phyloP scores from a whole-genome alignment of 2,888 invertebrate species.

The Trachelus troglodyta region DNA sequence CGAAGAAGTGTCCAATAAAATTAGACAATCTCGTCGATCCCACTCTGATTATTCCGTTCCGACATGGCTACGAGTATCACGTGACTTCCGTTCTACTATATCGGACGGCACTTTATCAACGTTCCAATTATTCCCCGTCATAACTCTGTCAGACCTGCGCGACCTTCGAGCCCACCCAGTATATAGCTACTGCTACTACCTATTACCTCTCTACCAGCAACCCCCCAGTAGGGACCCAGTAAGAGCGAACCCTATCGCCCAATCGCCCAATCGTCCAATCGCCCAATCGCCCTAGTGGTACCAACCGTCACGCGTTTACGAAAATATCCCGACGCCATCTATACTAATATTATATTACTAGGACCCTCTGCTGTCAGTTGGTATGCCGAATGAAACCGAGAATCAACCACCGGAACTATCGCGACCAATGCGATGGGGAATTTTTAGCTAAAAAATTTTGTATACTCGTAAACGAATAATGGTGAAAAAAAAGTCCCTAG shows the following conservation, averaged over 20 bases:
- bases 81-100: background rate
- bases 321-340: slow-evolving; percentile 1
- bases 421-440: background rate
- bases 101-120: slow-evolving; percentile 1
- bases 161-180: background rate
- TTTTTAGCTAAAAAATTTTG: background rate
- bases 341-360: background rate
- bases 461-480: background rate
- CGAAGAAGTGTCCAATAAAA: background rate
- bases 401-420: background rate
- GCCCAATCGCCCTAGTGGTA: background rate
- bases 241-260: background rate
- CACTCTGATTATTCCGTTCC: background rate
- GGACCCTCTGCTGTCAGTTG: background rate
- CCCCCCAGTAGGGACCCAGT: background rate
- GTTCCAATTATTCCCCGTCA: slow-evolving; percentile 6
- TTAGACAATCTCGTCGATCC: background rate
- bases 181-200: background rate
- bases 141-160: background rate
- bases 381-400: background rate
- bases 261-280: no score
- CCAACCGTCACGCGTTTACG: background rate
- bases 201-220: background rate
- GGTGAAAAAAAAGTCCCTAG: background rate
- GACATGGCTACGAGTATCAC: background rate